Base-by-base conservation (phyloP, 2,797 vertebrate genomes). In the Anguilla obscura region DNA sequence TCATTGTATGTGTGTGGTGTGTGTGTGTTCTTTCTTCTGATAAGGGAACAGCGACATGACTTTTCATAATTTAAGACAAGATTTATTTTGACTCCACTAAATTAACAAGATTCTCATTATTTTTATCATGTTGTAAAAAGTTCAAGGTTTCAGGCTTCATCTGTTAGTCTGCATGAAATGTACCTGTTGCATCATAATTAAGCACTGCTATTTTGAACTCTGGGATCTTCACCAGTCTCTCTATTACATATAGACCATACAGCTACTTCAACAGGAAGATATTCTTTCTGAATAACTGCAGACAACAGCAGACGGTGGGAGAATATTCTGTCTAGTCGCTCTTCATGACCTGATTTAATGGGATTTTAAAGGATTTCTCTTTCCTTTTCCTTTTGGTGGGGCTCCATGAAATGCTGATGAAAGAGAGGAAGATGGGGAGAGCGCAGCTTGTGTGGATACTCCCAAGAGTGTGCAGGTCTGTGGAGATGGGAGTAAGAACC, bases 261-360 rank as follows among this genome's bases (percentile, higher is more conserved):
- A 5, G 27, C 24, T 30, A 45, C 66, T 33, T n/a, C 36, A 9
- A 21, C 16, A 52, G 4, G 45, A n/a, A 7, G 10, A 54, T 18
- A 40, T 66, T 63, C 14, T n/a, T 48, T 18, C 12, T 84, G 14
- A 27, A 50, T 45, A 86, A 86, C 74, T n/a, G 30, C 63, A 54
- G 85, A 86, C 63, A 24, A 48, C 63, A 16, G 85, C 1, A 48
- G 66, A 74, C 58, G 18, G 63, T 52, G 12, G 45, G 45, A 6
- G 45, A 52, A 86, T 54, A 74, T 50, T 86, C 63, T 33, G 66
- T 74, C 63, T 71, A 27, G 63, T 40, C 85, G 18, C 48, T 86
- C 24, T 52, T 74, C 40, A 48, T 74, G 48, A 86, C 40, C 85
- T 66, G 33, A 74, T 71, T 86, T 74, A 86, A 48, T 86, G 85